Evolutionary conservation across 2,113 vertebrate species (phyloP).

Genomic region (Notothenia rossii): DNA sequence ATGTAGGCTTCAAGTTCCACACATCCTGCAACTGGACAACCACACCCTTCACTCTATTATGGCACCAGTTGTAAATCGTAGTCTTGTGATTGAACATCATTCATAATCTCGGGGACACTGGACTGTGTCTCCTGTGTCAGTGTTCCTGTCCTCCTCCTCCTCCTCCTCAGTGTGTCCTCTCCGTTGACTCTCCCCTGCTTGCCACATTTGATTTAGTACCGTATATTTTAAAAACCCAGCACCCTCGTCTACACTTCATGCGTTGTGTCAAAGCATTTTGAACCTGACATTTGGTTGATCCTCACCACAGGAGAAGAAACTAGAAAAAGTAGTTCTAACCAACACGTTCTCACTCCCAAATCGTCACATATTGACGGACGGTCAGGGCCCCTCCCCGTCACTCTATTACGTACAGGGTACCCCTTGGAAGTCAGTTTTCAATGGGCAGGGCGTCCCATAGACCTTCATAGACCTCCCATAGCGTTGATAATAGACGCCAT

Average conservation of each 20-base stretch:
- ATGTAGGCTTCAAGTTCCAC: not conserved
- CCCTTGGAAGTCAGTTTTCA: too few species aligned
- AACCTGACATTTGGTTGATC: slow-evolving; percentile 45
- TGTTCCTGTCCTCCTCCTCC: not conserved
- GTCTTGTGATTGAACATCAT: not conserved
- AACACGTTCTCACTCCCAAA: too few species aligned
- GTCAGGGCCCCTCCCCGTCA: too few species aligned
- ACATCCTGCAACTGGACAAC: not conserved
- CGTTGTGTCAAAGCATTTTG: slow-evolving; percentile 17
- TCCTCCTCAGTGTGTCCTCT: not conserved
- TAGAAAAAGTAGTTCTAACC: slow-evolving; percentile 45
- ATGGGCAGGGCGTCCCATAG: too few species aligned
- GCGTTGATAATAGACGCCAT: too few species aligned
- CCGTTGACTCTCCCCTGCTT: slow-evolving; percentile 17
- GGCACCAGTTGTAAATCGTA: not conserved
- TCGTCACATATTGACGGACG: too few species aligned
- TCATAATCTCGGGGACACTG: not conserved
- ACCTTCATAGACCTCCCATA: too few species aligned
- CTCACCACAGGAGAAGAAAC: slow-evolving; percentile 49
- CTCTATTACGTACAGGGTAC: too few species aligned
- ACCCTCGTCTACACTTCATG: slow-evolving; percentile 1
- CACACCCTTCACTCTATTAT: not conserved
- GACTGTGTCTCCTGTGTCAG: not conserved
- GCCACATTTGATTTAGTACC: slow-evolving; percentile 38
- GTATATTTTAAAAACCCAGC: slow-evolving; percentile 11